These are phyloP conservation scores for Copidosoma floridanum DNA, from an alignment of 1,140 invertebrate species.

Conservation along the genomic window DNA sequence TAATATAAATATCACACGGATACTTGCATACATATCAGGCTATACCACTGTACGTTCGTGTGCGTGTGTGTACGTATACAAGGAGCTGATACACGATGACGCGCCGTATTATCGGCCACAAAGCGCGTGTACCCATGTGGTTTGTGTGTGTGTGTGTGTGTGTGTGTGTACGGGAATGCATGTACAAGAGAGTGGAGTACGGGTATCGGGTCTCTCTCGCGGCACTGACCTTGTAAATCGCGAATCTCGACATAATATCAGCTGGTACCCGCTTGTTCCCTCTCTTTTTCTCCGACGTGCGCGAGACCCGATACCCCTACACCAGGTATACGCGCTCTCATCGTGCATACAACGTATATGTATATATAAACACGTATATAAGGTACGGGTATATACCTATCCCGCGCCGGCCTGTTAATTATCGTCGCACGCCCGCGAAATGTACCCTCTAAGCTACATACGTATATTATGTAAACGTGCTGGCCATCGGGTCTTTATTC, in stretches of 20 bases:
- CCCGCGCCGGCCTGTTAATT: background rate
- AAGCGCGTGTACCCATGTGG: too few relatives aligned
- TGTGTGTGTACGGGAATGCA: too few relatives aligned
- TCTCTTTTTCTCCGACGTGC: too few relatives aligned
- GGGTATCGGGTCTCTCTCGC: slow-evolving; percentile 4
- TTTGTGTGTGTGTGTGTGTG: too few relatives aligned
- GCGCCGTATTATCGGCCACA: background rate
- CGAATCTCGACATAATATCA: slow-evolving; percentile 26
- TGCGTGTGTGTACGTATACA: background rate
- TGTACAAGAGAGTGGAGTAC: background rate
- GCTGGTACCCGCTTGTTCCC: slow-evolving; percentile 14
- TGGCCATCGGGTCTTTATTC: too few relatives aligned
- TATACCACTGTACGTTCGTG: too few relatives aligned
- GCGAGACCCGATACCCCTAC: too few relatives aligned
- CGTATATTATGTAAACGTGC: too few relatives aligned
- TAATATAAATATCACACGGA: too few relatives aligned
- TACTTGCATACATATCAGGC: too few relatives aligned
- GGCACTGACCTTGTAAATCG: slow-evolving; percentile 23
- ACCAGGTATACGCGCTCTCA: background rate
- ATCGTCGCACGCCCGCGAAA: background rate
- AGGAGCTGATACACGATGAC: background rate
- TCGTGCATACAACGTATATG: background rate
- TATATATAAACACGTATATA: too few relatives aligned
- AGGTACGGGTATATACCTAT: background rate
- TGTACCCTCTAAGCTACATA: too few relatives aligned